A percentile compares a stretch with the other conserved stretches of the same genome.
Evolutionary conservation across 2,888 invertebrate species (phyloP).

Genomic region (Epistrophe grossulariae): DNA sequence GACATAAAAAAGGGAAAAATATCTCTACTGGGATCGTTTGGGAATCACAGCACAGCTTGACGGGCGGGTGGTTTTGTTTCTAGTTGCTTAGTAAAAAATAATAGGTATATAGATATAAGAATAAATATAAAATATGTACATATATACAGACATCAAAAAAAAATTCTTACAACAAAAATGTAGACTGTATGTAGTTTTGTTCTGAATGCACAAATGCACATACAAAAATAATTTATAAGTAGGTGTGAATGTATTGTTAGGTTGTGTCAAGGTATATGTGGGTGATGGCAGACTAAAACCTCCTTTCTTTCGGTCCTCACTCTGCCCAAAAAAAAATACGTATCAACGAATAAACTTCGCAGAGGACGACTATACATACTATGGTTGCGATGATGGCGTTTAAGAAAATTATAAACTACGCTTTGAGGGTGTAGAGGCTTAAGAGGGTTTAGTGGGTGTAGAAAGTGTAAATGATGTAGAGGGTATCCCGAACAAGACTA

Average conservation of each 20-base stretch:
- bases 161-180: slow-evolving; percentile 32
- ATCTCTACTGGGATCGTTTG: slow-evolving; percentile 1
- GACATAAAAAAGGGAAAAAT: background rate
- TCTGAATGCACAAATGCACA: slow-evolving; percentile 53
- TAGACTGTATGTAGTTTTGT: slow-evolving; percentile 56
- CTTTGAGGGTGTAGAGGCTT: background rate
- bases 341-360: slow-evolving; percentile 54
- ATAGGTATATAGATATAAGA: background rate
- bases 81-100: background rate
- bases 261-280: slow-evolving; percentile 23
- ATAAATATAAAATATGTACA: background rate
- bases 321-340: slow-evolving; percentile 39
- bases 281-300: slow-evolving; percentile 24
- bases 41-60: background rate
- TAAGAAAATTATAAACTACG: slow-evolving; percentile 45
- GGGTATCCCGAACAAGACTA: background rate
- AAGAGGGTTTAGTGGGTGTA: background rate
- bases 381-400: slow-evolving; percentile 22
- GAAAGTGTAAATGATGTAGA: too few relatives aligned
- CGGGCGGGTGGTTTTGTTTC: background rate
- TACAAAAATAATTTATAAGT: slow-evolving; percentile 55
- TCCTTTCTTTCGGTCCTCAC: slow-evolving; percentile 49
- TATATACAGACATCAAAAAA: slow-evolving; percentile 1
- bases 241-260: slow-evolving; percentile 51
- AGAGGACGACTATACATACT: slow-evolving; percentile 12